A percentile compares a stretch with the other conserved stretches of the same genome.
These are phyloP conservation scores for Strongylocentrotus purpuratus DNA, from an alignment of 35 echinoderm and acorn worm genomes.

Conservation along the genomic window DNA sequence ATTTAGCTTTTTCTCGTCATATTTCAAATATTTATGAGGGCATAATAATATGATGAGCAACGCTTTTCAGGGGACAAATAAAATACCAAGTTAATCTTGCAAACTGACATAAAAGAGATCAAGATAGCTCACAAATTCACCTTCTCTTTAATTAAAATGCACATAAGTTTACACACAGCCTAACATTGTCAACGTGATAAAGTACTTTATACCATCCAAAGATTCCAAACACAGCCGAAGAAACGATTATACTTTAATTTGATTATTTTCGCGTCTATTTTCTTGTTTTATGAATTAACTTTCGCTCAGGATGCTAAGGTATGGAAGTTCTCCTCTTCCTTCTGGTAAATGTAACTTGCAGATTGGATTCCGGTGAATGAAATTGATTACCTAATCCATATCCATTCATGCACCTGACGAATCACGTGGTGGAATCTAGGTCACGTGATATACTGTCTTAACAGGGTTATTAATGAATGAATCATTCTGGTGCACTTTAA, in stretches of 20 bases:
- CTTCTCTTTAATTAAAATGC: neutral
- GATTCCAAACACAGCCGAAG: neutral
- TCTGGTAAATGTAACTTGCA: neutral
- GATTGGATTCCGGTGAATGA: neutral
- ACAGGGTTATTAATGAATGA: neutral
- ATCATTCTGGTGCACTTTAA: neutral
- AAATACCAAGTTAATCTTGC: no score
- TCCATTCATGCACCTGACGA: neutral
- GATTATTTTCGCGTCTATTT: slow-evolving; percentile 13
- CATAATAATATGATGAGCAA: no score
- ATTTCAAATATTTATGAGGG: no score
- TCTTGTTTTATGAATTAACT: slow-evolving; percentile 33
- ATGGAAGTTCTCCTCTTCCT: slow-evolving; percentile 21
- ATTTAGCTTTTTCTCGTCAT: no score
- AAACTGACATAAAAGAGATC: no score
- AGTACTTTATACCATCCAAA: neutral
- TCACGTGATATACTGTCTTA: neutral
- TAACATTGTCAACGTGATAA: neutral
- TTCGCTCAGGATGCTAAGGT: neutral
- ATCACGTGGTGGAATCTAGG: neutral
- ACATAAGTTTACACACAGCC: neutral
- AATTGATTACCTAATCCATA: neutral
- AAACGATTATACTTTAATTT: neutral
- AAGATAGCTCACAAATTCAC: no score
- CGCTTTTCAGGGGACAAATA: no score